These are phyloP conservation scores for Brachionichthys hirsutus DNA, from an alignment of 2,113 vertebrate species.

Conservation along the genomic window DNA sequence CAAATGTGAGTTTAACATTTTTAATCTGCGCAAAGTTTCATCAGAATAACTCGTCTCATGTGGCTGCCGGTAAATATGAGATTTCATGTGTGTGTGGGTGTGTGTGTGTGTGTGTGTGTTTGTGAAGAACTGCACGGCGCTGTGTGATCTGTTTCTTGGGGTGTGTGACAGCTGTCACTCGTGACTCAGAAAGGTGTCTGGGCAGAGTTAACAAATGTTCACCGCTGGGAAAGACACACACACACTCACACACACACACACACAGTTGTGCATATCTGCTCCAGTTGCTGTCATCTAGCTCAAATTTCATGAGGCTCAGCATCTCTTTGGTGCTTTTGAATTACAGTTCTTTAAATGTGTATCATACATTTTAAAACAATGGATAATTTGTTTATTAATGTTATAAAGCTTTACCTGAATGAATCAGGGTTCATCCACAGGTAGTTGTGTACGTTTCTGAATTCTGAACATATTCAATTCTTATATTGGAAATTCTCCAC, in stretches of 20 bases:
- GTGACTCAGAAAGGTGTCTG: conserved; percentile 70
- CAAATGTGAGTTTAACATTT: conserved; percentile 73
- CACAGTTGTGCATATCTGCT: conserved; percentile 33
- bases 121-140: conserved; percentile 25
- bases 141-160: conserved; percentile 52
- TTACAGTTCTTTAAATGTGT: conserved; percentile 12
- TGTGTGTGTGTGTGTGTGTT: conserved; percentile 28
- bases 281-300: conserved; percentile 44
- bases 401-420: background rate
- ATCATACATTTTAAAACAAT: conserved; percentile 3
- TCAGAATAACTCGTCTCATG: conserved; percentile 66
- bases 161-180: conserved; percentile 75
- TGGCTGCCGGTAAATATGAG: conserved; percentile 66
- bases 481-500: no score
- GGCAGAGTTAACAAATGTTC: conserved; percentile 62
- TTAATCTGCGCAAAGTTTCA: conserved; percentile 74
- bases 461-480: background rate
- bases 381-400: conserved; percentile 7
- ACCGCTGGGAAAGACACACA: conserved; percentile 54
- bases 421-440: conserved; percentile 1
- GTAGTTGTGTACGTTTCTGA: conserved; percentile 1
- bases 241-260: conserved; percentile 31
- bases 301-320: conserved; percentile 57
- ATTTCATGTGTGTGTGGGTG: conserved; percentile 30
- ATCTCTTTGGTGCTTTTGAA: conserved; percentile 41